Conservation (phyloP, 2,113 vertebrate genomes). For the Bos indicus region DNA sequence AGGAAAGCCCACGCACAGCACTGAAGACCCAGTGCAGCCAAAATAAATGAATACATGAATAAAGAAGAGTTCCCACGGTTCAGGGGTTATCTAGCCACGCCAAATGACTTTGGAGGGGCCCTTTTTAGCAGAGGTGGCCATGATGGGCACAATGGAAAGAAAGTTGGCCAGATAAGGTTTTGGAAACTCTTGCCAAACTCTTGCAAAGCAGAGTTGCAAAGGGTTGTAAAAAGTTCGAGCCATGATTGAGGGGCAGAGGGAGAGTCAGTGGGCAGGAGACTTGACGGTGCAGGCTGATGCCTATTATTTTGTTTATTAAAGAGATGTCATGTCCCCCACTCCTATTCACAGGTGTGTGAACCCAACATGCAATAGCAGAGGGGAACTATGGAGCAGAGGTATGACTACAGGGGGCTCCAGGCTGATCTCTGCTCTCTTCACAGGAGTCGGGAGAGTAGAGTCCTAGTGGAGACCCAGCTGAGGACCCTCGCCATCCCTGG, state of each 20-base stretch:
- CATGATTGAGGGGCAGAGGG: rapidly evolving
- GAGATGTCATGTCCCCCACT: not conserved
- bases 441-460: not conserved
- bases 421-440: not conserved
- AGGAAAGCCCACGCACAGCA: not conserved
- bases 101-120: rapidly evolving
- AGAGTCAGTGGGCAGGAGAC: not conserved
- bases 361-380: not conserved
- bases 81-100: rapidly evolving
- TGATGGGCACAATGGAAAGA: not conserved
- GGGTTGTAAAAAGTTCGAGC: rapidly evolving
- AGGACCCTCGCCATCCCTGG: not conserved
- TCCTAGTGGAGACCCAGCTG: not conserved
- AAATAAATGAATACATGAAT: not conserved
- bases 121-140: not conserved
- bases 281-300: rapidly evolving
- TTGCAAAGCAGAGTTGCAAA: not conserved
- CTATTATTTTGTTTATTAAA: no score
- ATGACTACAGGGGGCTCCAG: not conserved
- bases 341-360: no score
- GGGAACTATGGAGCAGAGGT: not conserved
- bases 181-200: not conserved
- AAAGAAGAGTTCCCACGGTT: rapidly evolving
- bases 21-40: not conserved
- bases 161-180: not conserved